Evolutionary conservation across 2,888 invertebrate genomes (phyloP).

Genomic region (Tenthredo livida): DNA sequence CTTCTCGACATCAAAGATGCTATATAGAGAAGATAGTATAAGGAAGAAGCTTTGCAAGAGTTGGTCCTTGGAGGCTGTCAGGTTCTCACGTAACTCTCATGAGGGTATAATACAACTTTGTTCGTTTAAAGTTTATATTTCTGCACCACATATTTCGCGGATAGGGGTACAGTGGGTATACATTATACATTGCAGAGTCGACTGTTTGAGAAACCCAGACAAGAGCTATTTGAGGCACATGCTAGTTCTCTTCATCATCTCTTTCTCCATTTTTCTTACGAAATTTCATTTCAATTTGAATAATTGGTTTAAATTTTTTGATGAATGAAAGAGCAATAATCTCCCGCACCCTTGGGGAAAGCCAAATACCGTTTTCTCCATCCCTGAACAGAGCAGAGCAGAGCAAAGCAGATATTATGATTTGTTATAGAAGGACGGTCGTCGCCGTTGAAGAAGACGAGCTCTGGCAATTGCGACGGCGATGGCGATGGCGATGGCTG

Average conservation of each 20-base stretch:
- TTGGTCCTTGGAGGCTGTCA: conserved; percentile 9
- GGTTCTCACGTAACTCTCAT: conserved; percentile 27
- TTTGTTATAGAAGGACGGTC: not conserved
- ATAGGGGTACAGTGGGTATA: not conserved
- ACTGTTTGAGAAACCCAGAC: not conserved
- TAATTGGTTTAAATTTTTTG: too few relatives aligned
- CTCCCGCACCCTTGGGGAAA: not conserved
- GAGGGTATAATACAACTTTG: conserved; percentile 17
- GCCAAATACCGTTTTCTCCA: not conserved
- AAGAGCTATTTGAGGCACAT: not conserved
- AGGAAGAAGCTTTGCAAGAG: not conserved
- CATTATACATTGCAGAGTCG: too few relatives aligned
- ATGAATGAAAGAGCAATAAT: not conserved
- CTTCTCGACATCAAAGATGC: conserved; percentile 30
- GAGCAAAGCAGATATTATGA: not conserved
- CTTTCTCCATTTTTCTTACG: too few relatives aligned
- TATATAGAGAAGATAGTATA: not conserved
- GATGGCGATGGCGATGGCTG: too few relatives aligned
- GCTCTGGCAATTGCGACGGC: not conserved
- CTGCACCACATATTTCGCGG: conserved; percentile 15
- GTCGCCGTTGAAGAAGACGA: not conserved
- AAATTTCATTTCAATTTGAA: too few relatives aligned
- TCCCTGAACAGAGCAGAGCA: not conserved
- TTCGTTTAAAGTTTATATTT: conserved; percentile 34
- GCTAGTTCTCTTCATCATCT: not conserved